These are phyloP conservation scores for Clitarchus hookeri DNA, from an alignment of 2,888 invertebrate species.

Conservation along the genomic window DNA sequence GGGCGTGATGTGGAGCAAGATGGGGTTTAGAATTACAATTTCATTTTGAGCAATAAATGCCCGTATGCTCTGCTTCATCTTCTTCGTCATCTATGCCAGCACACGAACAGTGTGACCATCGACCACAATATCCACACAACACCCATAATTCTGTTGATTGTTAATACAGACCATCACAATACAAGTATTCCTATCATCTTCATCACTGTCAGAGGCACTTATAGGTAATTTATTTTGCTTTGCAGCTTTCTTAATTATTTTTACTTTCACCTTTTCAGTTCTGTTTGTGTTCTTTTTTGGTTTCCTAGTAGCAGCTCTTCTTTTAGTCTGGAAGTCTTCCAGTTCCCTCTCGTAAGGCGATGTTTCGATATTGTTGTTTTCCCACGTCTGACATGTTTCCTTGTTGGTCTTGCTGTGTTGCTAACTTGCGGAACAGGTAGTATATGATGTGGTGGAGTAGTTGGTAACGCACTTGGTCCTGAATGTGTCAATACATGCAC, in stretches of 20 bases:
- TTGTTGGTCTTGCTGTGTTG: no score
- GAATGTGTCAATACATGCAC: neutral
- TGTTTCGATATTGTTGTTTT: no score
- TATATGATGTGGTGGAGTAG: no score
- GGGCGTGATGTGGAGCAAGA: neutral
- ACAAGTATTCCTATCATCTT: constrained; percentile 11
- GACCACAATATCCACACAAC: neutral
- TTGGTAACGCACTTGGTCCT: neutral
- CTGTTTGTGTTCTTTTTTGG: neutral
- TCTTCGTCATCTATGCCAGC: constrained; percentile 27
- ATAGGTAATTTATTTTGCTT: neutral
- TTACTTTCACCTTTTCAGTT: neutral
- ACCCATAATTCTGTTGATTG: neutral
- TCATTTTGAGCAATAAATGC: neutral
- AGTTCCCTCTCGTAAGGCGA: no score
- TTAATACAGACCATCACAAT: constrained; percentile 15
- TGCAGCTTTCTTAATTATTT: neutral
- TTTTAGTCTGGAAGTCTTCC: neutral
- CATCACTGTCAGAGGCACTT: neutral
- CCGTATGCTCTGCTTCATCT: constrained; percentile 4
- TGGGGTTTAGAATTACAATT: neutral
- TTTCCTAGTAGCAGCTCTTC: neutral
- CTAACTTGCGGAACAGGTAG: no score
- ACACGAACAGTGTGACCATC: constrained; percentile 23
- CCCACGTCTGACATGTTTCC: no score